Percentiles rank a stretch among this genome's conserved stretches.
These are phyloP conservation scores for Saxidomus purpurata DNA, from an alignment of 1,140 invertebrate species.

Conservation along the genomic window DNA sequence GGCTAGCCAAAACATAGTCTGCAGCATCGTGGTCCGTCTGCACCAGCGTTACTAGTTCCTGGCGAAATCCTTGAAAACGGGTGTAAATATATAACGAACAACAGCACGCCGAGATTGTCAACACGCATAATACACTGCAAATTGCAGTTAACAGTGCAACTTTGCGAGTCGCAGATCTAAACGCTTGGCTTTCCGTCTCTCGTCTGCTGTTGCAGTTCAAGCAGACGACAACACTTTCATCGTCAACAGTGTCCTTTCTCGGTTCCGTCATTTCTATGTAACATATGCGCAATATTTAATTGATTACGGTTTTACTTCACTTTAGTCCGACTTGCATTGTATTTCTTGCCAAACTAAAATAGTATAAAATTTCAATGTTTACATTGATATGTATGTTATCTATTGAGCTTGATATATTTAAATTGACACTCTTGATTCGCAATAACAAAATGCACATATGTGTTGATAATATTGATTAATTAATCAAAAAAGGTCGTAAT, in stretches of 20 bases:
- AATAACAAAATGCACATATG: not conserved
- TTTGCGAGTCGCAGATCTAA: not conserved
- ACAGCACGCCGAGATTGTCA: not conserved
- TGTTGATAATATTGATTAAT: not conserved
- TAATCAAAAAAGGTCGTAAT: not conserved
- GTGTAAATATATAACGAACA: conserved; percentile 6
- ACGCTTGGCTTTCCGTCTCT: not conserved
- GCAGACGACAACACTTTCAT: not conserved
- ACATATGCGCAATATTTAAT: not conserved
- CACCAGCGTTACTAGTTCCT: not conserved
- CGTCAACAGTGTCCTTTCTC: not conserved
- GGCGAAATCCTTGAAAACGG: conserved; percentile 7
- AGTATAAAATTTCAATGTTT: not conserved
- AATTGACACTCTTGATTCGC: not conserved
- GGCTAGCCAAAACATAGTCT: not conserved
- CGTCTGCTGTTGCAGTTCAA: not conserved
- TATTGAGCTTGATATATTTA: not conserved
- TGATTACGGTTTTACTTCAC: not conserved
- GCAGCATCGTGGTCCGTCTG: not conserved
- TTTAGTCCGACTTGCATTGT: not conserved
- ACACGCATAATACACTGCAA: not conserved
- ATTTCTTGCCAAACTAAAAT: conserved; percentile 1
- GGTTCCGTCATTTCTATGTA: not conserved
- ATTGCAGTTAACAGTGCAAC: not conserved
- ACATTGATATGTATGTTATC: conserved; percentile 15